Base-by-base conservation (phyloP, 2,888 invertebrate species). In the Sinohyriopsis cumingii region DNA sequence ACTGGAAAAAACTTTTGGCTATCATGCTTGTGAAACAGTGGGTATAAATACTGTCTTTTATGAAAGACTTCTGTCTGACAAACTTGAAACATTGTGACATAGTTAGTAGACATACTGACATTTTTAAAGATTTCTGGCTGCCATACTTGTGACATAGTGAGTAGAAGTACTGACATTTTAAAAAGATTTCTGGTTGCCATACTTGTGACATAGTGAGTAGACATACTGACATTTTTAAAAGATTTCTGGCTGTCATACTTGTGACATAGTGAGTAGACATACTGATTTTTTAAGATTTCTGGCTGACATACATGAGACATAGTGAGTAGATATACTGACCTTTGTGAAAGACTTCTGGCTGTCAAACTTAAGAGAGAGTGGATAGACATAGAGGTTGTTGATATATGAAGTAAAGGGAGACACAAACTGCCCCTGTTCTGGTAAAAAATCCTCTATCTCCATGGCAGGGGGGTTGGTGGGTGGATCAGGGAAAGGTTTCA, bases 341-440 rank as follows among this genome's bases (percentile, higher is more conserved):
- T 90, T 92, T 0, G 95, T 94, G 87, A 97, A 97, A 83, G 94
- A 92, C 89, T 96, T 97, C 90, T 98, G 97, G 65, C 95, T 94
- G 90, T 97, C 98, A 75, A 96, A 97, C 89, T 94, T 95, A 68
- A 98, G 91, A 68, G 92, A 92, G 80, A 95, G 91, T 0, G 99
- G 99, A 88, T 98, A 96, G 22, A 99, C 94, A 90, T 96, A 99
- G 57, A 99, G 91, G 89, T 97, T 95, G 91, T 99, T 98, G 45
- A 94, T 91, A 90, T 94, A 98, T 28, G 93, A 93, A 4, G 95
- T 94, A 87, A 95, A 94, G 0, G 97, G 96, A 93, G 94, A 64
- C 85, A 84, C 76, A 76, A 82, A 78, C 67, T 81, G 78, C 1
- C 84, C 87, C 59, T 81, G 84, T 62, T 89, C 86, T 24, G 89